Base-by-base conservation (phyloP, 2,888 invertebrate genomes). In the Malachius bipustulatus region DNA sequence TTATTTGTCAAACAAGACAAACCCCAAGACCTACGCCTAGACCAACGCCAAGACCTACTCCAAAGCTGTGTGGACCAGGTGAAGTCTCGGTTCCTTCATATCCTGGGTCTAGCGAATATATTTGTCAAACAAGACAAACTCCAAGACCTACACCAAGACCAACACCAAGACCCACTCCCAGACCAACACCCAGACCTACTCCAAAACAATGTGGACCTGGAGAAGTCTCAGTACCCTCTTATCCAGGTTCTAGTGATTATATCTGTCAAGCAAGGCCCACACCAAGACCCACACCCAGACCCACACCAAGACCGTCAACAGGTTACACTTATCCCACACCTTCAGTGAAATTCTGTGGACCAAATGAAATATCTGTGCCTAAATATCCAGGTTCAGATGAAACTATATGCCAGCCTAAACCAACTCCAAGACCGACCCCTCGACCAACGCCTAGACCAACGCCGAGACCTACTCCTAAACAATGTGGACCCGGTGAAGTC, bases 271-370 rank as follows among this genome's bases (percentile, higher is more conserved):
- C n/a, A n/a, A n/a, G n/a, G n/a, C n/a, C n/a, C n/a, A n/a, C n/a
- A n/a, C n/a, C n/a, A n/a, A n/a, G n/a, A n/a, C n/a, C n/a, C 35
- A n/a, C n/a, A n/a, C 40, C 36, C 19, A 36, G 43, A 32, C 43
- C 41, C 16, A 26, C 43, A 34, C 45, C 43, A 26, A n/a, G n/a
- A n/a, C n/a, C n/a, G n/a, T n/a, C n/a, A n/a, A n/a, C n/a, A n/a
- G 34, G 32, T 6, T 50, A 48, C 29, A 32, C 28, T n/a, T 44
- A 41, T 26, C 32, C 44, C 2, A 35, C 12, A 34, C 40, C 9
- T 3, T 34, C 41, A n/a, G n/a, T n/a, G n/a, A n/a, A n/a, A n/a
- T n/a, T n/a, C 24, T 19, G 24, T n/a, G 24, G n/a, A 19, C 24
- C 24, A 8, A 19, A 19, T 19, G 24, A 19, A 19, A 19, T n/a